Evolutionary conservation across 2,797 vertebrate species (phyloP).

Genomic region (Lateolabrax maculatus): DNA sequence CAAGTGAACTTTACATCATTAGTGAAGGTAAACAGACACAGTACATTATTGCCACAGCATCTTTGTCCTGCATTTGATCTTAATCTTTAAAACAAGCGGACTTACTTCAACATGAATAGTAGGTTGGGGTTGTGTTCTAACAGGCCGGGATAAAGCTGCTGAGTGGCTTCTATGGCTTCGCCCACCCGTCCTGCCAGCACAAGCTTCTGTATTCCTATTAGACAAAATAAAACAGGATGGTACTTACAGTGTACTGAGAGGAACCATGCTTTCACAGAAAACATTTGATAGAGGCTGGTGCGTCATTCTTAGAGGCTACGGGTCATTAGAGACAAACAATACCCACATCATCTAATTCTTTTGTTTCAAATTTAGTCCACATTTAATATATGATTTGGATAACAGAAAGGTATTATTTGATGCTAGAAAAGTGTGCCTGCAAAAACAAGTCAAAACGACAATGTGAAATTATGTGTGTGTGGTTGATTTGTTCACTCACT

Average conservation of each 20-base stretch:
- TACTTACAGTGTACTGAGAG: conserved; percentile 4
- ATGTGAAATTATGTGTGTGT: not conserved
- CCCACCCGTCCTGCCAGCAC: conserved; percentile 96
- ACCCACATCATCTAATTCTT: not conserved
- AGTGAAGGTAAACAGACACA: not conserved
- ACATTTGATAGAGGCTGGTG: conserved; percentile 18
- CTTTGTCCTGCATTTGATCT: not conserved
- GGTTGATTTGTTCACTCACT: conserved; percentile 88
- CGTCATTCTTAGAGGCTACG: not conserved
- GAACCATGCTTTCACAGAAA: conserved; percentile 2
- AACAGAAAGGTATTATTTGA: not conserved
- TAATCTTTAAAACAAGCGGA: conserved; percentile 10
- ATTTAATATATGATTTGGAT: not conserved
- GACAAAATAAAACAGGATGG: conserved; percentile 28
- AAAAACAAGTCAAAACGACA: not conserved
- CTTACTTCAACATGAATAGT: conserved; percentile 99
- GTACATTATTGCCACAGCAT: not conserved
- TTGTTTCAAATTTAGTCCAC: not conserved
- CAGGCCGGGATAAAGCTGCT: conserved; percentile 96
- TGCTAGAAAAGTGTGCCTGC: not conserved
- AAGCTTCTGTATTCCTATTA: conserved; percentile 97
- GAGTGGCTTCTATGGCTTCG: conserved; percentile 96
- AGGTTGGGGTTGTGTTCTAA: conserved; percentile 97
- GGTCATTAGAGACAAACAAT: conserved; percentile 1
- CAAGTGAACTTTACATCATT: not conserved